Evolutionary conservation across 2,113 vertebrate genomes (phyloP), one percentile per base, ranked within the genome.

Genomic region (Abramis brama): DNA sequence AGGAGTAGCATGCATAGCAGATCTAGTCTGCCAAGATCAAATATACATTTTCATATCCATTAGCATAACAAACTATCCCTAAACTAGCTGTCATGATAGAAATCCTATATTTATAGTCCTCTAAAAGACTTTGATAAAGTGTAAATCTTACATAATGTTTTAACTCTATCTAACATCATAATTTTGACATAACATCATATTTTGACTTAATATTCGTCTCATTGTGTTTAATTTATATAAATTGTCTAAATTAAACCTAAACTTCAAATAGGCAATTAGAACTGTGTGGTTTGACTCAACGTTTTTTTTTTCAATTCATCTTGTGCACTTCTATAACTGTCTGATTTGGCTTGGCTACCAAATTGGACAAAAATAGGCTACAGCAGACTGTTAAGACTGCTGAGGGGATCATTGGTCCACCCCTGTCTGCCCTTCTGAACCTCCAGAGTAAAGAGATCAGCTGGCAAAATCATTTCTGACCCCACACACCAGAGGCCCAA

Each of bases 361-460:
- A 74, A 25, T 43, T 23, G 10, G 71, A 47, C 23, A 74, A 23
- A 74, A 74, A 47, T 74, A 74, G 68, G 68, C 68, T 43, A 71
- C 68, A 19, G 68, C 2, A 21, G 36, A 39, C 36, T 39, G 68
- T 71, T 43, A 23, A 71, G 12, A 47, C 43, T 47, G 12, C 43
- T 25, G 39, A 74, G 23, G 47, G 11, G 43, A 47, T 47, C 71
- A 74, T 7, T 45, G n/a, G 71, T 74, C 6, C 23, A 74, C 43
- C 43, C 39, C 70, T n/a, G 71, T 74, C 43, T 47, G 43, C 43
- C 43, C 71, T 47, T 74, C 11, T 47, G 6, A 12, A 74, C 23
- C 71, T 45, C 36, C 33, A 12, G 68, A 71, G 71, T 25, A 13
- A 74, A 12, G 43, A 25, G 43, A 74, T 74, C 43, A 74, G 39